Conservation (phyloP, 2,888 invertebrate species). For the Dicyrtomina minuta region DNA sequence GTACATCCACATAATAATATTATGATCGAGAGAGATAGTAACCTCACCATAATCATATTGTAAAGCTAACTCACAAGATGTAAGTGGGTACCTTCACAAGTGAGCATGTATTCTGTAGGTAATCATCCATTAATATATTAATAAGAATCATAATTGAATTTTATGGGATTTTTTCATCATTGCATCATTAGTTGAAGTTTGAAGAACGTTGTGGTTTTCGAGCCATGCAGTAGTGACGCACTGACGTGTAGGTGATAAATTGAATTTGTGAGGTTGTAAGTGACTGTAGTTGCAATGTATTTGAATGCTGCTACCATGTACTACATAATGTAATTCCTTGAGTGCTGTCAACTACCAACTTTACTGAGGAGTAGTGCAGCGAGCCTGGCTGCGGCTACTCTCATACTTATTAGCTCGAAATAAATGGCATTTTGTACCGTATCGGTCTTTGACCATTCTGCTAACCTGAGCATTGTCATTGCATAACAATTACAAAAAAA, state of each 20-base stretch:
- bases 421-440: neutral
- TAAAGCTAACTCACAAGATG: no score
- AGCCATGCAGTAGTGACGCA: neutral
- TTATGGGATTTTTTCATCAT: neutral
- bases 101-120: no score
- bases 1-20: no score
- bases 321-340: no score
- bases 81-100: no score
- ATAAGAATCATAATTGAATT: neutral
- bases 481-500: no score
- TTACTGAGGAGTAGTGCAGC: neutral
- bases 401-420: neutral
- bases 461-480: no score
- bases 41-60: no score
- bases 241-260: constrained; percentile 2
- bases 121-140: no score
- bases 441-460: constrained; percentile 7
- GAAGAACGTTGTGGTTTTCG: neutral
- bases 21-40: no score
- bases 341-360: neutral
- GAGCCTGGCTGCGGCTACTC: no score
- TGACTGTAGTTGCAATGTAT: neutral
- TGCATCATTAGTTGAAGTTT: no score
- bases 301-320: neutral
- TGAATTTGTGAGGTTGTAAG: neutral